Percentiles rank a stretch among this genome's conserved stretches.
These are phyloP conservation scores for Elymnias hypermnestra DNA, from an alignment of 1,140 invertebrate species.

Conservation along the genomic window DNA sequence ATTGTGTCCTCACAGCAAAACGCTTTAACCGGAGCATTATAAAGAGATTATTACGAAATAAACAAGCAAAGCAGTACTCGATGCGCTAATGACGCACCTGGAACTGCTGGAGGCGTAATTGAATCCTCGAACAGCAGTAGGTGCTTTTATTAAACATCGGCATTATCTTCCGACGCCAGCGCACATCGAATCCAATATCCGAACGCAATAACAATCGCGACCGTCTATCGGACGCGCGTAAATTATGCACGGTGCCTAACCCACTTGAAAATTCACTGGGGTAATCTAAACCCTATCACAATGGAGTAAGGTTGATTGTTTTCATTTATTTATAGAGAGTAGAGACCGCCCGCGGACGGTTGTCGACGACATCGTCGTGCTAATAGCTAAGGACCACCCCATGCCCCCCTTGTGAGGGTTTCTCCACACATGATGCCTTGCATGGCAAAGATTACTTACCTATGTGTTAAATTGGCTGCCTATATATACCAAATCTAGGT, in stretches of 20 bases:
- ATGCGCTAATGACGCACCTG: slow-evolving; percentile 5
- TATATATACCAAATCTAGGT: too few species aligned
- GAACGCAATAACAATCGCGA: slow-evolving; percentile 66
- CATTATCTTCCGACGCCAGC: slow-evolving; percentile 43
- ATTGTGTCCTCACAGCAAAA: too few species aligned
- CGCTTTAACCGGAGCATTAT: too few species aligned
- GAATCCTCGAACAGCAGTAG: slow-evolving; percentile 21
- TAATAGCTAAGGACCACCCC: slow-evolving; percentile 51
- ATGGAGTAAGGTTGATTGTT: slow-evolving; percentile 14
- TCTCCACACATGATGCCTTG: slow-evolving; percentile 7
- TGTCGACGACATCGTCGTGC: slow-evolving; percentile 44
- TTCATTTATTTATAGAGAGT: too few species aligned
- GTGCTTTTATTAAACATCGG: slow-evolving; percentile 34
- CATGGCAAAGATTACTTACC: too few species aligned
- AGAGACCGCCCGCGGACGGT: slow-evolving; percentile 30
- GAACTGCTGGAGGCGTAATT: slow-evolving; percentile 18
- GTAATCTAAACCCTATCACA: slow-evolving; percentile 19
- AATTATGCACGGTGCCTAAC: slow-evolving; percentile 53
- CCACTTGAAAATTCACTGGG: slow-evolving; percentile 12
- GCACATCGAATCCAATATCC: slow-evolving; percentile 60
- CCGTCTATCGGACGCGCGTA: slow-evolving; percentile 67
- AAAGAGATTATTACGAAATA: neutral
- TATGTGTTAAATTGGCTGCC: too few species aligned
- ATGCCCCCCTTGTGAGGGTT: slow-evolving; percentile 26
- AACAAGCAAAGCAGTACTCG: neutral